Evolutionary conservation across 92 coral and sea anemone species (phyloP).

Genomic region (Porites divaricata): DNA sequence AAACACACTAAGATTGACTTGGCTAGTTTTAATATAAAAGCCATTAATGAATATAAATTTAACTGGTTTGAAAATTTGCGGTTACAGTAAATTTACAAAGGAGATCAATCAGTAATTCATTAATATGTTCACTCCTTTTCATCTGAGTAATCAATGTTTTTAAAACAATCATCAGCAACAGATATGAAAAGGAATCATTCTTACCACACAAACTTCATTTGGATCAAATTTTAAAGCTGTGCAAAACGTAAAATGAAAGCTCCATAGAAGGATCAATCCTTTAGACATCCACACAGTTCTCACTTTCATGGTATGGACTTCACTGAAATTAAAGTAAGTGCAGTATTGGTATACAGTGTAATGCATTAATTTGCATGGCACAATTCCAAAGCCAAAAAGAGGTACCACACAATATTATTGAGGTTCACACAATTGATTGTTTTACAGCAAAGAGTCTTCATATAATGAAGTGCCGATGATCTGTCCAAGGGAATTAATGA

Average conservation of each 20-base stretch:
- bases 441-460: no score
- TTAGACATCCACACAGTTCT: not conserved
- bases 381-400: not conserved
- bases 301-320: not conserved
- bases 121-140: no score
- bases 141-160: not conserved
- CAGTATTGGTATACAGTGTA: not conserved
- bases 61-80: no score
- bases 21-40: no score
- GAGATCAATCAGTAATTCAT: no score
- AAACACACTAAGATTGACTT: no score
- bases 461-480: no score
- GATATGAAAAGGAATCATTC: not conserved
- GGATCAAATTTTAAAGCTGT: not conserved
- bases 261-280: conserved; percentile 12
- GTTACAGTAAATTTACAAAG: no score
- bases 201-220: conserved; percentile 61
- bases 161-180: not conserved
- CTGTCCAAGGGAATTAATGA: no score
- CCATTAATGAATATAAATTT: no score
- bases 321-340: not conserved
- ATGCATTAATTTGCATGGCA: not conserved
- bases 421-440: no score
- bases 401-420: no score
- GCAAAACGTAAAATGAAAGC: not conserved